phyloP scores from a whole-genome alignment of 2,113 vertebrate genomes.

The Tachycineta bicolor region DNA sequence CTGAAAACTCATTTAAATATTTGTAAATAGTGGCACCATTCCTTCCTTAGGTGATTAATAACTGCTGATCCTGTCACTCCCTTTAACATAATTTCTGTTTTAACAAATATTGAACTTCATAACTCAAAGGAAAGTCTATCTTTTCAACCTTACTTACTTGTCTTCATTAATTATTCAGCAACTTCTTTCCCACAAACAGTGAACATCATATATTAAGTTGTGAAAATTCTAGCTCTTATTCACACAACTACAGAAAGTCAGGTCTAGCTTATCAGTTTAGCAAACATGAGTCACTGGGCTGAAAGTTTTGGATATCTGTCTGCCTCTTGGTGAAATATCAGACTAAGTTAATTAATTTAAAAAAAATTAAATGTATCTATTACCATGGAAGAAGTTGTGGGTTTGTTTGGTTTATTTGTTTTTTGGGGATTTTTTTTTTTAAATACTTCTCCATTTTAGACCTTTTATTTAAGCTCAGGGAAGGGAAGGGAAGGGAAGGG shows the following conservation, averaged over 20 bases:
- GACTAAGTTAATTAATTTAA: accelerated
- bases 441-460: not conserved
- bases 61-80: not conserved
- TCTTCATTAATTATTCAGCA: not conserved
- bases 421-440: not conserved
- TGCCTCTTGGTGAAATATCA: not conserved
- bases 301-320: not conserved
- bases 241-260: not conserved
- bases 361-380: not conserved
- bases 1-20: not conserved
- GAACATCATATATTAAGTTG: not conserved
- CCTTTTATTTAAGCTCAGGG: not conserved
- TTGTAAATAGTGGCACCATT: not conserved
- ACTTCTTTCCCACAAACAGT: not conserved
- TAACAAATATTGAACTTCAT: not conserved
- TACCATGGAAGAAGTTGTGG: not conserved
- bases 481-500: not conserved
- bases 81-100: not conserved
- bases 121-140: not conserved
- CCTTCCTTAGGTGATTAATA: not conserved
- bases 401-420: too few relatives aligned
- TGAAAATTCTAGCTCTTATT: not conserved
- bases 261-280: not conserved
- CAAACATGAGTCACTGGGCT: not conserved
- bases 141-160: not conserved